phyloP scores from a whole-genome alignment of 2,113 vertebrate genomes.

The Psittacus erithacus region DNA sequence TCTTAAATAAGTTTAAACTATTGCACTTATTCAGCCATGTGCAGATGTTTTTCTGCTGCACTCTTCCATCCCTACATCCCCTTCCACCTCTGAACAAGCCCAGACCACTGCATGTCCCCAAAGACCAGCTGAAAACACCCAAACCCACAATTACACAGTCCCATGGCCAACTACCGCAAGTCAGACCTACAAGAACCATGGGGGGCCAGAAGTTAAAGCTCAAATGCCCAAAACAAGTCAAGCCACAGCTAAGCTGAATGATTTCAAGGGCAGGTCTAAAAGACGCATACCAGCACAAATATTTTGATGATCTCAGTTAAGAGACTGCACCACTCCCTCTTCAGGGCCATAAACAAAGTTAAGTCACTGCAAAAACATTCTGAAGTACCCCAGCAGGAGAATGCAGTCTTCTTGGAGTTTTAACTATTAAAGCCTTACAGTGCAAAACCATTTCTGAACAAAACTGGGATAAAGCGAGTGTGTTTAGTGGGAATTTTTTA shows the following conservation, averaged over 20 bases:
- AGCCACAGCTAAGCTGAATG: background rate
- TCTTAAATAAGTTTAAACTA: slow-evolving; percentile 1
- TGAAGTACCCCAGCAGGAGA: slow-evolving; percentile 4
- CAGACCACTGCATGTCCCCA: background rate
- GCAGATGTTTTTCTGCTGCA: background rate
- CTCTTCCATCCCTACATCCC: background rate
- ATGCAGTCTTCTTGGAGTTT: background rate
- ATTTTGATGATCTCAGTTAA: slow-evolving; percentile 57
- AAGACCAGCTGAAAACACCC: background rate
- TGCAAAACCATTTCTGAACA: background rate
- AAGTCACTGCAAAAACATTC: slow-evolving; percentile 62
- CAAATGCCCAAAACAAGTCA: background rate
- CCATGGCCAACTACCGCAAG: background rate
- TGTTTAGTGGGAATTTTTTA: background rate
- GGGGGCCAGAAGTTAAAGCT: background rate
- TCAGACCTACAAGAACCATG: background rate
- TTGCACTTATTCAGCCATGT: background rate
- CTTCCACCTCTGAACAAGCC: slow-evolving; percentile 16
- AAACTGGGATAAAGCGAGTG: background rate
- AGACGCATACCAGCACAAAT: background rate
- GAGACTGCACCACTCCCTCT: slow-evolving; percentile 49
- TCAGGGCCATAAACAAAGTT: slow-evolving; percentile 42
- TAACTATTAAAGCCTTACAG: background rate
- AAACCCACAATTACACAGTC: background rate
- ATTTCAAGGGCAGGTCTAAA: slow-evolving; percentile 45